Base-by-base conservation (phyloP, 1,140 invertebrate species). In the Diachasmimorpha longicaudata region DNA sequence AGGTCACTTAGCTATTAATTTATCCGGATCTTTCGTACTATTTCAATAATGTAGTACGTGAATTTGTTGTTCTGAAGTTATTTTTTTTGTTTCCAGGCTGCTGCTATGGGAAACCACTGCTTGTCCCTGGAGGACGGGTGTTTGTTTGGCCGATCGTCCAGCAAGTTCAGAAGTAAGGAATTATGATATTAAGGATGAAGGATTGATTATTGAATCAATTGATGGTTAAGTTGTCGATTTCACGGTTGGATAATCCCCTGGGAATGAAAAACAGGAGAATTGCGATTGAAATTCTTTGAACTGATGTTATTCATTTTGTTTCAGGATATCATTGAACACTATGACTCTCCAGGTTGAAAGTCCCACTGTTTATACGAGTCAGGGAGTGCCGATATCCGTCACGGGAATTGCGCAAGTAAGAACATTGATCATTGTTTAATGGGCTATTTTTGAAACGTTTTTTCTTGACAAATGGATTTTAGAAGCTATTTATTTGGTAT, bases 111-210 rank as follows among this genome's bases (percentile, higher is more conserved):
- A 97, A 97, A 88, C 96, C 96, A 46, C 87, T 96, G 21, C 87
- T 99, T 73, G 96, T 99, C 48, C 97, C 97, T 72, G 98, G 98
- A 79, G 98, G 98, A 16, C 90, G 98, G 77, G 96, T 97, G 23
- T 99, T 99, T 91, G 97, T 99, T 3, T 99, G 97, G 97, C 98
- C 98, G 11, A 90, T 94, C 10, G 92, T 99, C 73, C 98, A 99
- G 87, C 93, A 94, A 90, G 95, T 99, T 77, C 97, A 99, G 89
- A 95, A 95, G 96, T 97, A 92, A 88, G 83, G 80, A 31, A 42
- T 48, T 16, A 46, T 52, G 48, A 52, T 52, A 19, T 52, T 52
- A 19, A 31, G 31, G 6, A 31, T 31, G 6, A 31, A 31, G 31
- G 2, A 31, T 31, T 31, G 31, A 31, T n/a, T n/a, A n/a, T 48